phyloP scores from a whole-genome alignment of 2,113 vertebrate genomes.

The Sakesphorus luctuosus region DNA sequence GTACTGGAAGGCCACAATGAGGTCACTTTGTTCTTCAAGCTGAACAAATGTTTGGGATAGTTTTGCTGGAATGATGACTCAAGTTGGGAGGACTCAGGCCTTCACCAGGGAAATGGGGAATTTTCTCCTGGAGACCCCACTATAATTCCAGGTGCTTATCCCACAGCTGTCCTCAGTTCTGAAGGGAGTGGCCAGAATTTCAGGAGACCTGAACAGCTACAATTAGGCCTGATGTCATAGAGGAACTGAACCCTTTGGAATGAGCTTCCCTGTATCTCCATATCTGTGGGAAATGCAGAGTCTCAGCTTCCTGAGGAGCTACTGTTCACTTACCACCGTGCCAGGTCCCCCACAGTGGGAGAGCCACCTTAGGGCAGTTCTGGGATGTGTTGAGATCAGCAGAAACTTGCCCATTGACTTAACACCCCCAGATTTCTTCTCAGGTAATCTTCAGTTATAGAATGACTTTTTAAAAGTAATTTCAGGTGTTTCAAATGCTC shows the following conservation, averaged over 20 bases:
- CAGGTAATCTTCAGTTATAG: not conserved
- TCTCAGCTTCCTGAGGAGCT: not conserved
- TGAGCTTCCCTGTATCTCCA: not conserved
- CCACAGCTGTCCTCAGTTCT: not conserved
- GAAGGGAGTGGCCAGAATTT: not conserved
- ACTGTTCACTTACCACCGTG: fast-evolving
- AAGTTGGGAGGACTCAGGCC: not conserved
- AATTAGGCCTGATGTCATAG: not conserved
- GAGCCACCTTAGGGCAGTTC: not conserved
- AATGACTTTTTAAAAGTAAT: not conserved
- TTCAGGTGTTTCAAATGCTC: not conserved
- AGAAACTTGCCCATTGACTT: not conserved
- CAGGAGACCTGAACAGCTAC: not conserved
- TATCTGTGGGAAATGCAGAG: not conserved
- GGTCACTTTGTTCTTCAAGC: not conserved
- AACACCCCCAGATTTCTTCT: not conserved
- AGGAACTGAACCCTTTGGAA: not conserved
- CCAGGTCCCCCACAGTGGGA: not conserved
- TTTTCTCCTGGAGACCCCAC: not conserved
- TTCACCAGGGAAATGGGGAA: not conserved
- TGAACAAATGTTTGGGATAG: not conserved
- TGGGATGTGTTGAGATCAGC: not conserved
- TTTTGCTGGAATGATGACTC: not conserved
- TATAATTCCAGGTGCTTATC: not conserved
- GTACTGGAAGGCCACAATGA: not conserved